Evolutionary conservation across 2,888 invertebrate genomes (phyloP).

Genomic region (Corbicula japonica): DNA sequence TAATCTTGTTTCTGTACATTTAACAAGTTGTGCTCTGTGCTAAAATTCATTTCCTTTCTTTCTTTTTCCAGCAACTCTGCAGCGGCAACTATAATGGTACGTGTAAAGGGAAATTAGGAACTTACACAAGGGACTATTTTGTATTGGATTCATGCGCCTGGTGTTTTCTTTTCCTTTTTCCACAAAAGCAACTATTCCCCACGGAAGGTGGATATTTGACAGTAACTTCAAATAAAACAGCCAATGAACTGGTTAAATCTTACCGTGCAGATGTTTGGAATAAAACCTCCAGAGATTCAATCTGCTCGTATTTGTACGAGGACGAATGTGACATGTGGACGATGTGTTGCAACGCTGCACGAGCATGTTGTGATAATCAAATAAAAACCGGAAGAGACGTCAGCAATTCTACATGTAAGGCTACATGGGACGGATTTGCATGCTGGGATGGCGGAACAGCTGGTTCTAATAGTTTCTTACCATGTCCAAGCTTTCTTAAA

Average conservation of each 20-base stretch:
- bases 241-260: constrained; percentile 17
- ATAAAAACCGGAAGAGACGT: constrained; percentile 18
- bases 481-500: constrained; percentile 37
- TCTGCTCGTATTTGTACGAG: constrained; percentile 32
- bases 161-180: constrained; percentile 75
- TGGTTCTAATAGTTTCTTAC: constrained; percentile 38
- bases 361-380: constrained; percentile 39
- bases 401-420: constrained; percentile 22
- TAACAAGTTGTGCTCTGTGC: no score
- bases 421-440: constrained; percentile 50
- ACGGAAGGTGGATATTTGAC: constrained; percentile 4
- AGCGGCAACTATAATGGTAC: background rate
- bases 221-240: constrained; percentile 15
- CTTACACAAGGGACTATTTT: constrained; percentile 43
- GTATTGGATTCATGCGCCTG: constrained; percentile 69
- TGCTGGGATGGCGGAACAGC: constrained; percentile 53
- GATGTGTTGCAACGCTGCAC: constrained; percentile 32
- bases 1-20: no score
- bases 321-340: constrained; percentile 58
- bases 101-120: constrained; percentile 23
- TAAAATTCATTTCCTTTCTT: no score
- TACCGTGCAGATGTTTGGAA: constrained; percentile 32
- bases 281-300: background rate
- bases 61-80: no score
- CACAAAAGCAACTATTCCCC: constrained; percentile 16